Base-by-base conservation (phyloP, 2,797 vertebrate genomes). In the Antrozous pallidus region DNA sequence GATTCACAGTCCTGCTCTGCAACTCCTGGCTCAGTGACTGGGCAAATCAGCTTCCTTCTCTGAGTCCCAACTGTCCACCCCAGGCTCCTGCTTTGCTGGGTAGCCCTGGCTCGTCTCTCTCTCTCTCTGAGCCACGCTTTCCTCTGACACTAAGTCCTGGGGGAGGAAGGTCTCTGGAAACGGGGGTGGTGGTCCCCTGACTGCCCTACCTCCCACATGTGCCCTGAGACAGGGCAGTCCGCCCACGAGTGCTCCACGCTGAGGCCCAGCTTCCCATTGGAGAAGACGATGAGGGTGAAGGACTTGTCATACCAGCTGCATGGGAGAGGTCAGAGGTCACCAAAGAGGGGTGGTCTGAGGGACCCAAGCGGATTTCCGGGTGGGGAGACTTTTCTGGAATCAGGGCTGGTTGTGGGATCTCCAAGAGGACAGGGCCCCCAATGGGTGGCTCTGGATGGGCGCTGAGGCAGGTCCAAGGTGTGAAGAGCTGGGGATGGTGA, bases 231-330 rank as follows among this genome's bases (percentile, higher is more conserved):
- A 0, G 99, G 99, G 10, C 98, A 99, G 61, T 99, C 99, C 0
- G 98, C 99, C 99, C 99, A 99, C 0, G 99, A 99, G 97, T 99
- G 99, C 80, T 99, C 99, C 26, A 98, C 98, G 13, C 99, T 99
- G 74, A 99, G 95, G 5, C 99, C 99, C 10, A 98, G 98, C 97
- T 99, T 99, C 56, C 99, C 99, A 0, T 99, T 99, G 97, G 98
- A 98, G 97, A 98, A 99, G 90, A 98, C 95, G 79, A 99, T 97
- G 5, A 99, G 97, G 0, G 98, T 98, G 97, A 99, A 99, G 56
- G 99, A 97, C 40, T 97, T 97, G 94, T 97, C 97, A 63, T 96
- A 93, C 99, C 99, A 99, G 95, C 99, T 99, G 97, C 11, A 0
- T 24, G n/a, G 63, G 1, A 95, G 54, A 93, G 75, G 77, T 69